Evolutionary conservation across 2,113 vertebrate genomes (phyloP), one percentile per base, ranked within the genome.

Genomic region (Connochaetes taurinus): DNA sequence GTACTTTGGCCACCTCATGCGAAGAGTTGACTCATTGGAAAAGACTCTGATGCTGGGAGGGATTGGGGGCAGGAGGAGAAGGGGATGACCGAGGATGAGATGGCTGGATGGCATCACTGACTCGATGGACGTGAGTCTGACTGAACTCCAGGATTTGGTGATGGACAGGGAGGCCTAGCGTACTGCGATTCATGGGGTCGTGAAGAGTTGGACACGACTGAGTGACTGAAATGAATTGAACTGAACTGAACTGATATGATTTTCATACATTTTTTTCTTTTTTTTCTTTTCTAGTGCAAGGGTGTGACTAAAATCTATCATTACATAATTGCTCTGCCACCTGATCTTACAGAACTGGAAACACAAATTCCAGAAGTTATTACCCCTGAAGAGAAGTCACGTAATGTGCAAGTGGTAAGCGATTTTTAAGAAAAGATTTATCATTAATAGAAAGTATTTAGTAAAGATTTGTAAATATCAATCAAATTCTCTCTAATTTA

Each of bases 241-340:
- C 45, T 45, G 10, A 47, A 13, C 47, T 50, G 47, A 50, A 50
- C 47, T 50, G 47, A 50, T 50, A 21, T 1, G 2, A 95, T 57
- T 83, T 80, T 95, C 17, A 83, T 55, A 13, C 6, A 81, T 94
- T 17, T 93, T 7, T 94, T 7, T 94, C 83, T 97, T 31, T 74
- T 89, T 97, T 82, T 92, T 74, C 94, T 95, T 98, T 98, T 25
- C 57, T 93, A 99, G 99, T 99, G 99, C 98, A 99, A 99, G 98
- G 99, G 99, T 83, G 98, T 99, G 98, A 99, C 99, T 95, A 99
- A 99, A 98, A 99, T 99, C 98, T 99, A 99, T 97, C 99, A 99
- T 98, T 99, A 99, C 98, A 99, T 99, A 99, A 99, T 99, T 98
- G 99, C 99, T 9, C 98, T 99, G 96, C 99, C 99, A 74, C 99